Base-by-base conservation (phyloP, 1,140 invertebrate genomes). In the Cyphomyrmex costatus region DNA sequence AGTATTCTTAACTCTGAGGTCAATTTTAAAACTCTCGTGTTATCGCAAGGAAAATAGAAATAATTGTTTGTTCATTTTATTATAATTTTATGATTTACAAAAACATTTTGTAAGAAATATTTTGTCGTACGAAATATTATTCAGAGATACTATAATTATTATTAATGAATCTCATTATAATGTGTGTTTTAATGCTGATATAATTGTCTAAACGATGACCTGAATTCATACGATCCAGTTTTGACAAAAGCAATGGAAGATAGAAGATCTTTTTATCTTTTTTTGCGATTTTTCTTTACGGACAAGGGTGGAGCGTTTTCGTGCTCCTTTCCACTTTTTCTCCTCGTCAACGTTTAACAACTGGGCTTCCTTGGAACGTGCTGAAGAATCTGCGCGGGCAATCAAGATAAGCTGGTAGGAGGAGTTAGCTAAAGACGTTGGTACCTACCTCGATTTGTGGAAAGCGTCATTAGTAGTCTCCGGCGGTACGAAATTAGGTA, bases 341-440 rank as follows among this genome's bases (percentile, higher is more conserved):
- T 63, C 6, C 8, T 86, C 73, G 24, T 74, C 56, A 58, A 78
- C 63, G 33, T 78, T 60, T 65, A 84, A 74, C 66, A 83, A 46
- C 19, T 19, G 27, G 33, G 66, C 71, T 77, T 53, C 16, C 6
- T 53, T 19, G 27, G 21, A 82, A 88, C 80, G 76, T 87, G 80
- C 33, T 63, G 58, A 88, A 73, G 88, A 90, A 90, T 90, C 58
- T 60, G 6, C 7, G 12, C 63, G 36, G 86, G 16, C 24, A 73
- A 90, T 90, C 89, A 42, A 82, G 86, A 84, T 90, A 90, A 88
- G 53, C 42, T 46, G n/a, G 0, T 30, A 16, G n/a, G 19, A 78
- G 56, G 42, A 74, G 14, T 63, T 16, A 30, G 0, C 5, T 58
- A n/a, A n/a, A 21, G 58, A 70, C 42, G 2, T 42, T 66, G 53